phyloP scores from a whole-genome alignment of 1,140 invertebrate genomes.

The Planococcus citri region DNA sequence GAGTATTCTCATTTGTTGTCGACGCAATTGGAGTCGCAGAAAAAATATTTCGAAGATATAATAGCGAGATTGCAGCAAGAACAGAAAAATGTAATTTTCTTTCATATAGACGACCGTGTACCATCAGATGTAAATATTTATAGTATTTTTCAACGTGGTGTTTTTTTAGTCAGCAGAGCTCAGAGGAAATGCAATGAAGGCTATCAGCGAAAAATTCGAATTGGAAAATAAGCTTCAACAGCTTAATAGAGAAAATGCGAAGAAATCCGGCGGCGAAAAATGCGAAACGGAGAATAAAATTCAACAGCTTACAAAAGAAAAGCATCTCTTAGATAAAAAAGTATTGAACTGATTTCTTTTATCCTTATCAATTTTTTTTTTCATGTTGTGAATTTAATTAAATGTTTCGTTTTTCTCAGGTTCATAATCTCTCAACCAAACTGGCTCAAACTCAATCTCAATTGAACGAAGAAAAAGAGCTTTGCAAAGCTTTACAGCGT shows the following conservation, averaged over 20 bases:
- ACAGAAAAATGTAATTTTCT: too few species aligned
- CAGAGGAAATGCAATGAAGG: conserved; percentile 33
- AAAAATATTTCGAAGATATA: conserved; percentile 82
- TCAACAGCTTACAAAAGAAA: conserved; percentile 44
- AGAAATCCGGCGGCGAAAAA: conserved; percentile 34
- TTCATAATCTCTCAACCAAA: conserved; percentile 44
- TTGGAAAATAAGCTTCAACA: conserved; percentile 34
- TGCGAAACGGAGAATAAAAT: conserved; percentile 34
- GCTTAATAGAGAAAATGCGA: conserved; percentile 35
- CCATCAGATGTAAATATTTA: too few species aligned
- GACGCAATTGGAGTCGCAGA: conserved; percentile 87
- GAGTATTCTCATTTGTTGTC: conserved; percentile 97
- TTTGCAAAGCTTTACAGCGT: conserved; percentile 57
- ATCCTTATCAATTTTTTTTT: not conserved
- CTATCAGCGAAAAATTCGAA: conserved; percentile 33
- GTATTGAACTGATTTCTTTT: conserved; percentile 23
- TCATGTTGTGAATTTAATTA: not conserved
- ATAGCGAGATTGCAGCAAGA: conserved; percentile 34
- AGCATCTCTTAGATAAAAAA: conserved; percentile 52
- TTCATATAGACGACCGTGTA: too few species aligned
- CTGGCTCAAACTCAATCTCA: conserved; percentile 45
- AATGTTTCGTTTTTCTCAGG: conserved; percentile 15
- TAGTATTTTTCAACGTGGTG: too few species aligned
- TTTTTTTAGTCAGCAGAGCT: conserved; percentile 32
- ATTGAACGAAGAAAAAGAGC: conserved; percentile 61